These are phyloP conservation scores for Danio albolineatus DNA, from an alignment of 2,797 vertebrate species.

Conservation along the genomic window DNA sequence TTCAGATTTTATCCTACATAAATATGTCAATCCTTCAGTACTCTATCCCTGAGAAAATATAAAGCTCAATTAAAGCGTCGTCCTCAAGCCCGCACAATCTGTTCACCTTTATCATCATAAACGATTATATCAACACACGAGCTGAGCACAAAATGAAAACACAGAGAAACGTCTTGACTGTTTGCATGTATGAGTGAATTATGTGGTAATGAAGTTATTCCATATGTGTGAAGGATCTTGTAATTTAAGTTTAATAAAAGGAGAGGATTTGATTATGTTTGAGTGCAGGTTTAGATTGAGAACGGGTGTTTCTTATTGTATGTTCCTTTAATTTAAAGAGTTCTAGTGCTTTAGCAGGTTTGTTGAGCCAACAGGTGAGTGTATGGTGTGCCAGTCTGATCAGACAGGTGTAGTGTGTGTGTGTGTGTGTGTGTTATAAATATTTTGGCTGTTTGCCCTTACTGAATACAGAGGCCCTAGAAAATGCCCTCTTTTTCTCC, in stretches of 20 bases:
- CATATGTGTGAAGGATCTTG: not conserved
- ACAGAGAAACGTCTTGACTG: not conserved
- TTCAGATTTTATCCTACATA: not conserved
- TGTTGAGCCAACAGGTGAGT: slow-evolving; percentile 18
- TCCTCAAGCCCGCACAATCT: not conserved
- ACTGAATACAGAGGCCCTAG: slow-evolving; percentile 2
- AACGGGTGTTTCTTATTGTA: not conserved
- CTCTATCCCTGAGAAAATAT: not conserved
- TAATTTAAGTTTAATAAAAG: not conserved
- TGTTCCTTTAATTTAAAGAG: slow-evolving; percentile 2
- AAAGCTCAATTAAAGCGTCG: not conserved
- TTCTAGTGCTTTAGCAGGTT: not conserved
- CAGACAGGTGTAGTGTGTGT: slow-evolving; percentile 25
- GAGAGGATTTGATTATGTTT: not conserved
- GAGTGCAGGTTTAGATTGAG: not conserved
- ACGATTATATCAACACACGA: not conserved
- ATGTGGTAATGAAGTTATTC: not conserved
- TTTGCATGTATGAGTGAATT: not conserved
- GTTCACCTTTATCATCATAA: not conserved
- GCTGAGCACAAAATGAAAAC: not conserved
- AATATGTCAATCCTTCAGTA: not conserved
- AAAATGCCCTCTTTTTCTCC: not conserved
- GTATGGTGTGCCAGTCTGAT: slow-evolving; percentile 14
- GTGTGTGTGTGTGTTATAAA: slow-evolving; percentile 1
- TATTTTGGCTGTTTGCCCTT: slow-evolving; percentile 26